Evolutionary conservation across 1,140 invertebrate genomes (phyloP).

Genomic region (Protaetia brevitarsis): DNA sequence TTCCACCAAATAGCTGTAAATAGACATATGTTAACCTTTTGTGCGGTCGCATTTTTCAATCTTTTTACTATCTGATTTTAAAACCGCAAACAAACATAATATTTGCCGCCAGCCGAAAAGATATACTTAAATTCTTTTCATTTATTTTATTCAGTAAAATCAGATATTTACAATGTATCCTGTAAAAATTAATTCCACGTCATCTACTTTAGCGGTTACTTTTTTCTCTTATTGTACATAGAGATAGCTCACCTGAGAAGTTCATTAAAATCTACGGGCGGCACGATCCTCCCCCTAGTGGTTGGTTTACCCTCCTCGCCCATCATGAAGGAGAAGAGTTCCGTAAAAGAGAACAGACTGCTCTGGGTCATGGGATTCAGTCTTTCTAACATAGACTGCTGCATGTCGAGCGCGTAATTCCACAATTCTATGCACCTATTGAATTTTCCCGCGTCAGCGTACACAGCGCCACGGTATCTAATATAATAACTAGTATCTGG

Average conservation of each 20-base stretch:
- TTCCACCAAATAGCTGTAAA: too few relatives aligned
- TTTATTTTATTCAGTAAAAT: too few relatives aligned
- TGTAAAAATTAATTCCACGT: too few relatives aligned
- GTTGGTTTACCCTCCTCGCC: conserved; percentile 68
- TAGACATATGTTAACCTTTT: too few relatives aligned
- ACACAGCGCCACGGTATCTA: conserved; percentile 87
- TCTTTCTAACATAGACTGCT: conserved; percentile 88
- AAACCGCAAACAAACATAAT: too few relatives aligned
- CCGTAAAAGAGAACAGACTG: conserved; percentile 88
- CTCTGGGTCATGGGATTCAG: conserved; percentile 93
- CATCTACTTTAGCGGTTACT: too few relatives aligned
- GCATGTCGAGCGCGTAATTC: conserved; percentile 97
- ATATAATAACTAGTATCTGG: conserved; percentile 97
- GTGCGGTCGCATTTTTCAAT: too few relatives aligned
- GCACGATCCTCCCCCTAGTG: conserved; percentile 68
- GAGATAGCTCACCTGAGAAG: conserved; percentile 56
- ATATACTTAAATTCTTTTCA: too few relatives aligned
- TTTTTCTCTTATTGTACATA: too few relatives aligned
- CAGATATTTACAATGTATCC: too few relatives aligned
- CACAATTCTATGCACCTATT: conserved; percentile 79
- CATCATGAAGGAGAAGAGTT: conserved; percentile 94
- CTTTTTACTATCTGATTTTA: too few relatives aligned
- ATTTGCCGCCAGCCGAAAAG: too few relatives aligned
- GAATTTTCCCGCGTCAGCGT: conserved; percentile 79
- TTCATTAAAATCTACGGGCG: conserved; percentile 75